Base-by-base conservation (phyloP, 35 echinoderm and acorn worm genomes). In the Acanthaster planci region DNA sequence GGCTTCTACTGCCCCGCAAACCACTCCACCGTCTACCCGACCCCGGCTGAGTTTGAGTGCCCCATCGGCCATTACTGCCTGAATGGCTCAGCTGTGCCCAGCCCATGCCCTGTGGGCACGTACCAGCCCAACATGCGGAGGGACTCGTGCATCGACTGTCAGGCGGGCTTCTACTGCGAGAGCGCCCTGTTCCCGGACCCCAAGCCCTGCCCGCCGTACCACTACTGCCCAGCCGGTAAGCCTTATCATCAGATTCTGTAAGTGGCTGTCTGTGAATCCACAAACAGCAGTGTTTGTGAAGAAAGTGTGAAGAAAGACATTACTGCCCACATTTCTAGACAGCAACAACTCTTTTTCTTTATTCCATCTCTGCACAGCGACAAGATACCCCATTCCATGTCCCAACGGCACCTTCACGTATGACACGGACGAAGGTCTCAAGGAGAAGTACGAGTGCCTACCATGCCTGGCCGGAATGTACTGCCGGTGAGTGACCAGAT, bases 401-500 rank as follows among this genome's bases (percentile, higher is more conserved):
- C 91, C 95, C 9, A 93, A 98, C 91, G 95, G 95, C 23, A 98
- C 95, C 17, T 98, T 94, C 82, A 98, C 95, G 4, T 93, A 98
- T 54, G 80, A 89, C 55, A 98, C 93, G 26, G 86, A 84, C 34
- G 88, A 92, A 29, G 92, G 92, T 0, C 60, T 98, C 52, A 91
- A 93, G 50, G 80, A 80, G 67, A 81, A 93, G 44, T 93, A 77
- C 54, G 95, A 98, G 37, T 97, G 95, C 37, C 44, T 90, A 58
- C 91, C 87, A 0, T 97, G 95, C 85, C 44, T 90, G 4, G 54
- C 95, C 4, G 95, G 95, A 23, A 78, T 80, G 57, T 97, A 86
- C 80, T 97, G 95, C 85, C 90, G 94, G 94, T 97, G 89, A 72
- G 84, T 89, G 34, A 50, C 4, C 60, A 6, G 4, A 12, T 47